Conservation (phyloP, 2,113 vertebrate species). For the Phoenicopterus ruber region DNA sequence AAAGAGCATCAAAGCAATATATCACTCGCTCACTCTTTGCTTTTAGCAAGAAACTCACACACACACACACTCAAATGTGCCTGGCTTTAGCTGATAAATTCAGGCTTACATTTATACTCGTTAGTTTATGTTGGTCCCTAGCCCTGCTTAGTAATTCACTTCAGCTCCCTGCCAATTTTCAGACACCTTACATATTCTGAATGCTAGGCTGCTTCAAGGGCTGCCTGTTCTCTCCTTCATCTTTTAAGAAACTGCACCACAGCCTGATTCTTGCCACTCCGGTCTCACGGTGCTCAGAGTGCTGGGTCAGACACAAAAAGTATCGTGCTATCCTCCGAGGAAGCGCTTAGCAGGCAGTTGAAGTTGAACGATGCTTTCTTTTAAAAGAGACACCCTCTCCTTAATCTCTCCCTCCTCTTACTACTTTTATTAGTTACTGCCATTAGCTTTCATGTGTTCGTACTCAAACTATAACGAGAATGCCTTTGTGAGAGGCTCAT, state of each 20-base stretch:
- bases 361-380: background rate
- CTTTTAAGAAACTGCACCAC: background rate
- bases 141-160: background rate
- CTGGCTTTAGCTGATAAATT: slow-evolving; percentile 44
- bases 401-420: background rate
- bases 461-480: background rate
- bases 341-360: background rate
- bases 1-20: background rate
- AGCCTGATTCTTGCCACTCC: background rate
- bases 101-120: background rate
- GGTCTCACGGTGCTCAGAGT: background rate
- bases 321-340: background rate
- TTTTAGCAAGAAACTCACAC: background rate
- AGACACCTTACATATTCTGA: background rate
- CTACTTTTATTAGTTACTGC: background rate
- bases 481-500: background rate
- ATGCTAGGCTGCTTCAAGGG: background rate
- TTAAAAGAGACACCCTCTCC: background rate
- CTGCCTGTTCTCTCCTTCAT: background rate
- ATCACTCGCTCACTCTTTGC: background rate
- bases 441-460: background rate
- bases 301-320: background rate
- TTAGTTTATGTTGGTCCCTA: background rate
- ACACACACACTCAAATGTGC: background rate
- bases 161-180: background rate